A percentile compares a stretch with the other conserved stretches of the same genome.
Conservation (phyloP, 2,113 vertebrate species). For the Agapornis roseicollis region DNA sequence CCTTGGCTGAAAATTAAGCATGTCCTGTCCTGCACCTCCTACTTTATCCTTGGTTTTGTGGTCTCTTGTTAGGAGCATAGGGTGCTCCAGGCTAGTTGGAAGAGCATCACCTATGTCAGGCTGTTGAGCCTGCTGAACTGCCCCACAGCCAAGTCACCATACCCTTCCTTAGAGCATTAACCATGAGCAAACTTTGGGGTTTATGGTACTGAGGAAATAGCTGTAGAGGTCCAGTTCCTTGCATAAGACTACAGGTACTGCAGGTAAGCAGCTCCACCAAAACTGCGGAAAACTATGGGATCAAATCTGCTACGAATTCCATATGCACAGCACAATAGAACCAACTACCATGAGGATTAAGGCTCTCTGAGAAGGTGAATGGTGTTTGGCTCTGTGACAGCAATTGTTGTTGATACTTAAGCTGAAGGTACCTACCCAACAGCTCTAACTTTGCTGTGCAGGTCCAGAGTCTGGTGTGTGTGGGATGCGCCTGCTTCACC, state of each 20-base stretch:
- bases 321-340: background rate
- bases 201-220: background rate
- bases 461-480: slow-evolving; percentile 51
- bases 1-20: background rate
- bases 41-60: background rate
- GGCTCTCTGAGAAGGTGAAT: background rate
- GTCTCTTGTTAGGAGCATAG: background rate
- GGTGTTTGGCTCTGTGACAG: background rate
- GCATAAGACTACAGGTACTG: background rate
- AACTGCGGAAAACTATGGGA: background rate
- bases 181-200: background rate
- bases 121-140: background rate
- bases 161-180: background rate
- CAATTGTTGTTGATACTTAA: background rate
- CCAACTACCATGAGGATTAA: background rate
- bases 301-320: background rate
- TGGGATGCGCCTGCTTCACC: slow-evolving; percentile 66
- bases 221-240: background rate
- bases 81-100: background rate
- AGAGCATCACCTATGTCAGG: background rate
- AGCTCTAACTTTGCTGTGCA: slow-evolving; percentile 28
- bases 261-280: background rate
- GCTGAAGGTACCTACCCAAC: background rate
- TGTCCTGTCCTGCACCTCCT: background rate
- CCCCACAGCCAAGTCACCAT: background rate